A percentile compares a stretch with the other conserved stretches of the same genome.
phyloP scores from a whole-genome alignment of 2,797 vertebrate genomes.

The Triplophysa yarkandensis region DNA sequence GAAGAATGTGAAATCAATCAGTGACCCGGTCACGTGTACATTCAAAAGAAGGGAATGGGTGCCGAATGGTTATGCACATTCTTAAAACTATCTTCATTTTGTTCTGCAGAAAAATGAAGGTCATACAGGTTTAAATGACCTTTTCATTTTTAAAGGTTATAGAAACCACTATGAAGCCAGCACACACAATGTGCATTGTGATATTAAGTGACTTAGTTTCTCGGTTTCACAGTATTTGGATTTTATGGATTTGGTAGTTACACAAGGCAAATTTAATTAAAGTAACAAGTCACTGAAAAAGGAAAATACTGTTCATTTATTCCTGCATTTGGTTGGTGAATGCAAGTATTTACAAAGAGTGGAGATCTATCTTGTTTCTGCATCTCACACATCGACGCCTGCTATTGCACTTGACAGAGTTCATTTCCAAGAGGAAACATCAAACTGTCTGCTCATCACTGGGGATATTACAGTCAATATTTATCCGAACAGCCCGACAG shows the following conservation, averaged over 20 bases:
- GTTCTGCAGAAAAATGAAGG: no score
- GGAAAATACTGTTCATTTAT: neutral
- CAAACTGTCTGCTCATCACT: constrained; percentile 26
- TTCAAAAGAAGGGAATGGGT: no score
- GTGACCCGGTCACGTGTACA: no score
- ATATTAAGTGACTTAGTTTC: neutral
- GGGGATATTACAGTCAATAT: constrained; percentile 30
- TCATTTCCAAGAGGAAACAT: constrained; percentile 41
- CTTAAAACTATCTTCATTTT: no score
- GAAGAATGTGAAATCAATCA: no score
- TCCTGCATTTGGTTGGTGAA: no score
- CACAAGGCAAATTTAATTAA: neutral
- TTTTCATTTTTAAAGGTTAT: no score
- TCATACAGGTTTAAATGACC: no score
- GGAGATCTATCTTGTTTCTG: constrained; percentile 9
- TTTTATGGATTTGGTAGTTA: neutral
- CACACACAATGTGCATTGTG: neutral
- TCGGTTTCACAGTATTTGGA: neutral
- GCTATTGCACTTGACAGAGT: constrained; percentile 37
- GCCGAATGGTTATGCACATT: no score
- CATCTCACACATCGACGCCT: constrained; percentile 11
- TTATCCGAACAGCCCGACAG: constrained; percentile 33
- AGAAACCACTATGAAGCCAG: no score
- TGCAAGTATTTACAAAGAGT: neutral
- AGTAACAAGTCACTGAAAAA: neutral